phyloP scores from a whole-genome alignment of 2,888 invertebrate species.

The Orchestes rusci region DNA sequence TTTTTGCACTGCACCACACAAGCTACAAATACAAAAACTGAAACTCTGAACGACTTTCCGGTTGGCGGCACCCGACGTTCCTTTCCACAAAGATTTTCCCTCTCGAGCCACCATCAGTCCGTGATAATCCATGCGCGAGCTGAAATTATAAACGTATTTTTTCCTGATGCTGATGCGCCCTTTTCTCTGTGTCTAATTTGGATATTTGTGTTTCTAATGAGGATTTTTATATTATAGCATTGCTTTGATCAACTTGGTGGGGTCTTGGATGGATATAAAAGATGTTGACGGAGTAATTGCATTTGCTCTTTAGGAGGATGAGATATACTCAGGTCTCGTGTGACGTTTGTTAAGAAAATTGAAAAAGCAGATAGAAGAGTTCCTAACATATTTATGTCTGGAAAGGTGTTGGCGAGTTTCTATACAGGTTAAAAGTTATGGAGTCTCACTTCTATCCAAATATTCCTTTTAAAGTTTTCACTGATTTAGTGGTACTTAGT shows the following conservation, averaged over 20 bases:
- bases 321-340: too few relatives aligned
- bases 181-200: conserved; percentile 17
- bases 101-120: conserved; percentile 25
- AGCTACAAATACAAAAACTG: conserved; percentile 34
- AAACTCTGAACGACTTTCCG: conserved; percentile 33
- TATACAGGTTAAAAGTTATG: too few relatives aligned
- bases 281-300: too few relatives aligned
- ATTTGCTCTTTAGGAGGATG: too few relatives aligned
- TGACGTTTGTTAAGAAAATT: too few relatives aligned
- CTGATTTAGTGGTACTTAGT: too few relatives aligned
- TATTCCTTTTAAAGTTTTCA: too few relatives aligned
- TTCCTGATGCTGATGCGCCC: conserved; percentile 12
- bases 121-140: conserved; percentile 33
- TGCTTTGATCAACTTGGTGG: conserved; percentile 12
- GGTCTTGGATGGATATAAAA: too few relatives aligned
- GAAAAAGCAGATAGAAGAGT: too few relatives aligned
- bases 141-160: conserved; percentile 38
- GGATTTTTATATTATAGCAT: conserved; percentile 2
- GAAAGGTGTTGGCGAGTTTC: too few relatives aligned
- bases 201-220: conserved; percentile 18
- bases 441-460: too few relatives aligned
- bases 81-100: conserved; percentile 30
- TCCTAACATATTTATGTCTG: too few relatives aligned
- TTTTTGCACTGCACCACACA: conserved; percentile 36
- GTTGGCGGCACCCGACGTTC: conserved; percentile 31